phyloP scores from a whole-genome alignment of 2,113 vertebrate genomes.

The Hipposideros armiger region DNA sequence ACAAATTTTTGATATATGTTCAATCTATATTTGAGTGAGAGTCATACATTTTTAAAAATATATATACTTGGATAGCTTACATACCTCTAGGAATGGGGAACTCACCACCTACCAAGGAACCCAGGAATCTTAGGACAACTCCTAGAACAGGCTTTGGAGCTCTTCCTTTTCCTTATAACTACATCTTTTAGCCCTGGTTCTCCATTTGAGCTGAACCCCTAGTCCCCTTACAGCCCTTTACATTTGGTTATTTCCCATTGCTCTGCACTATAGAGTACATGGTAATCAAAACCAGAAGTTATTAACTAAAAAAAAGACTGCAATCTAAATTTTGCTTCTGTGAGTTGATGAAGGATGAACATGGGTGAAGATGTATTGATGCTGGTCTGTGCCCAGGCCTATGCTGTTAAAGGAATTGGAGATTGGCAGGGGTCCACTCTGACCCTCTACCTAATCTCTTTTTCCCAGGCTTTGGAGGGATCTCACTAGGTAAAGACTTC shows the following conservation, averaged over 20 bases:
- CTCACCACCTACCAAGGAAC: neutral
- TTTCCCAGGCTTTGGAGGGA: neutral
- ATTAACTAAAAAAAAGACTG: neutral
- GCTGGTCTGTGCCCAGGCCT: no score
- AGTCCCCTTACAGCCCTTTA: neutral
- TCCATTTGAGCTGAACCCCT: neutral
- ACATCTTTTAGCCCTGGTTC: neutral
- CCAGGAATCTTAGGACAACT: neutral
- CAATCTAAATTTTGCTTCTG: neutral
- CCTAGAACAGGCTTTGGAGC: neutral
- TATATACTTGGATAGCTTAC: neutral
- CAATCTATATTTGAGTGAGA: neutral
- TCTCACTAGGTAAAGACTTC: neutral
- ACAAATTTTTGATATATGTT: neutral
- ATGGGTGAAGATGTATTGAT: neutral
- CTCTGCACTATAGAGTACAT: neutral
- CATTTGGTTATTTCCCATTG: neutral
- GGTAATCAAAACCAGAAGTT: constrained; percentile 2
- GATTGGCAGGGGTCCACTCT: neutral
- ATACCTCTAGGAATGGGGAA: neutral
- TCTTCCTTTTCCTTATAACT: neutral
- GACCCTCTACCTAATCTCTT: neutral
- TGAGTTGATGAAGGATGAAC: neutral
- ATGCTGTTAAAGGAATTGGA: neutral
- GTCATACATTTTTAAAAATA: neutral